Evolutionary conservation across 1,140 invertebrate genomes (phyloP).

Genomic region (Solenopsis invicta): DNA sequence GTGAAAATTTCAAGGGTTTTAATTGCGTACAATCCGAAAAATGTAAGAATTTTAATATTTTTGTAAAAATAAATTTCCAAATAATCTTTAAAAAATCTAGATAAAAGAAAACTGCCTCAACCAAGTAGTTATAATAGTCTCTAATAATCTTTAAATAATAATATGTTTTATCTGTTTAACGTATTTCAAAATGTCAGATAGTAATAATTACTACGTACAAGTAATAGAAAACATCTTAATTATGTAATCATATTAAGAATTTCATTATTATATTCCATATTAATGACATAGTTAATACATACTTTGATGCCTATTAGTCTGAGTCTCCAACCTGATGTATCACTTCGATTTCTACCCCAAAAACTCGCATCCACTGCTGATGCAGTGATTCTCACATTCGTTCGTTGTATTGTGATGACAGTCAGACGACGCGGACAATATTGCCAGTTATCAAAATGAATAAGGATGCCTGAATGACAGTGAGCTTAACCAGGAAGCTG

Average conservation of each 20-base stretch:
- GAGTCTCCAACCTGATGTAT: conserved; percentile 64
- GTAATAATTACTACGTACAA: background rate
- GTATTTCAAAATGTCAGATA: background rate
- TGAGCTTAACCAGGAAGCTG: conserved; percentile 61
- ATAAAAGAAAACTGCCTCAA: background rate
- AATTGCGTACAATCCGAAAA: background rate
- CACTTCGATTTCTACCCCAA: conserved; percentile 55
- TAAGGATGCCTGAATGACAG: background rate
- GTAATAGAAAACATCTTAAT: background rate
- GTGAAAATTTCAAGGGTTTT: background rate
- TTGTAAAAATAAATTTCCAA: conserved; percentile 3
- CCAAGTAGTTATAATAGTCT: background rate
- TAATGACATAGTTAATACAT: background rate
- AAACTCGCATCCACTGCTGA: conserved; percentile 62
- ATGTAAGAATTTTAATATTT: background rate
- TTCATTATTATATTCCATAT: background rate
- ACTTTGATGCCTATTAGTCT: conserved; percentile 55
- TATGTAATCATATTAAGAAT: background rate
- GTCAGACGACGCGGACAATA: background rate
- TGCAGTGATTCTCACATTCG: conserved; percentile 58
- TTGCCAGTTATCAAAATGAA: background rate
- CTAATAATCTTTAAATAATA: background rate
- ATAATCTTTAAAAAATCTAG: background rate
- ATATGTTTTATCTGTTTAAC: background rate
- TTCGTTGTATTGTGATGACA: conserved; percentile 54